Base-by-base conservation (phyloP, 2,888 invertebrate genomes). In the Agrotis ipsilon region DNA sequence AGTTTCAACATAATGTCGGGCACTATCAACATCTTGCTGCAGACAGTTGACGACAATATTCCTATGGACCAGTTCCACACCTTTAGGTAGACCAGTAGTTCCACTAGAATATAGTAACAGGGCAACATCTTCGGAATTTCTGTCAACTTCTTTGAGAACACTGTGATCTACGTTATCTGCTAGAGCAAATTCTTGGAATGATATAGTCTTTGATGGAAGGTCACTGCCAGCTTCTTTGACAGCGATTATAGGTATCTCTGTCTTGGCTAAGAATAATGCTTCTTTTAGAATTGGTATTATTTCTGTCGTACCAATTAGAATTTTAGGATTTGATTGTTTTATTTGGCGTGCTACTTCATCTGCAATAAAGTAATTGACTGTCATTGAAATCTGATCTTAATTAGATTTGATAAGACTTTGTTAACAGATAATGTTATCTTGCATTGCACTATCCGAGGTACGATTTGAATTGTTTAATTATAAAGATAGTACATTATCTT, bases 61-160 rank as follows among this genome's bases (percentile, higher is more conserved):
- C 63, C 84, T 92, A 90, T 98, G 97, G 0, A 97, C 96, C 0
- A 98, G 89, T 85, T 97, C 96, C 0, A 98, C 98, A 2, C 98
- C 98, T 95, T 98, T 98, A 0, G 98, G 97, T 54, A 97, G 84
- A 0, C 98, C 98, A 0, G 98, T 98, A 0, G 98, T 98, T 1
- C 98, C 98, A 89, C 98, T 98, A 3, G 98, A 98, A 93, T 98
- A 98, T 0, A 98, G 98, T 68, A 98, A 87, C 24, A 98, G 91
- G 0, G 96, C 96, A 3, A 97, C 92, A 82, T 98, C 97, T 14
- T 97, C 94, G 2, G 95, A 84, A 18, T 84, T 88, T 58, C 89
- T 90, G 2, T 86, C 89, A 46, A 94, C 92, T n/a, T 92, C 85
- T 73, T 91, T 94, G 18, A 97, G 82, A 58, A 93, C 89, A 74